These are phyloP conservation scores for Liodrosophila aerea DNA, from an alignment of 2,888 invertebrate species.

Conservation along the genomic window DNA sequence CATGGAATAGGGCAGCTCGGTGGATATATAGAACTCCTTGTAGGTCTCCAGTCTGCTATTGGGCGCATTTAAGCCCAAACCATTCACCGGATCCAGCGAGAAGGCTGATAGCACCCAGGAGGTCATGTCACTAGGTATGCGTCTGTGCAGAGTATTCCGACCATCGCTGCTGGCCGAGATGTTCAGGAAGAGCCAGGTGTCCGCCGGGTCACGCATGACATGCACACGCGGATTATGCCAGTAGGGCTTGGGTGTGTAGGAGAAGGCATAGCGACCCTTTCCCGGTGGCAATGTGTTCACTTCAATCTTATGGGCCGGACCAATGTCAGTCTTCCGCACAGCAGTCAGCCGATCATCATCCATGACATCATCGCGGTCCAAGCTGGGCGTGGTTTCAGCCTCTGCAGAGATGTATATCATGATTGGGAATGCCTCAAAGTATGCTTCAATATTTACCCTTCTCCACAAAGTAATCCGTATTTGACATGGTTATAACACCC, in stretches of 20 bases:
- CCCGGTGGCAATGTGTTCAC: slow-evolving; percentile 89
- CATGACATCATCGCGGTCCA: slow-evolving; percentile 43
- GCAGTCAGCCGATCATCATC: slow-evolving; percentile 79
- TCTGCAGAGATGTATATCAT: slow-evolving; percentile 51
- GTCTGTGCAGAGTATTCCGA: slow-evolving; percentile 85
- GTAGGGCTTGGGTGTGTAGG: slow-evolving; percentile 91
- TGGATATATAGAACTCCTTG: slow-evolving; percentile 91
- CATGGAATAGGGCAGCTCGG: slow-evolving; percentile 94
- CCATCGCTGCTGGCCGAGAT: slow-evolving; percentile 89
- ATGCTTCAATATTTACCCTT: slow-evolving; percentile 53
- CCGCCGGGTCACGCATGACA: slow-evolving; percentile 87
- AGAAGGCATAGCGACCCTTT: slow-evolving; percentile 95
- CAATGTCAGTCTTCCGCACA: slow-evolving; percentile 82
- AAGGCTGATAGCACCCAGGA: slow-evolving; percentile 93
- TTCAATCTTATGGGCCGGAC: slow-evolving; percentile 83
- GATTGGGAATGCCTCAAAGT: too few species aligned
- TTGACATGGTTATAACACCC: slow-evolving; percentile 80
- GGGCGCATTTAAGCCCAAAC: slow-evolving; percentile 89
- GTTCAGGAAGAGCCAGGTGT: slow-evolving; percentile 93
- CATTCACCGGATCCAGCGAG: slow-evolving; percentile 89
- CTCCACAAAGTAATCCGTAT: slow-evolving; percentile 78
- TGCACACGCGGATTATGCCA: slow-evolving; percentile 91
- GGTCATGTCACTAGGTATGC: slow-evolving; percentile 91
- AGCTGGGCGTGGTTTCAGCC: slow-evolving; percentile 64
- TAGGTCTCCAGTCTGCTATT: slow-evolving; percentile 88